Conservation (phyloP, 2,797 vertebrate genomes). For the Parambassis ranga region DNA sequence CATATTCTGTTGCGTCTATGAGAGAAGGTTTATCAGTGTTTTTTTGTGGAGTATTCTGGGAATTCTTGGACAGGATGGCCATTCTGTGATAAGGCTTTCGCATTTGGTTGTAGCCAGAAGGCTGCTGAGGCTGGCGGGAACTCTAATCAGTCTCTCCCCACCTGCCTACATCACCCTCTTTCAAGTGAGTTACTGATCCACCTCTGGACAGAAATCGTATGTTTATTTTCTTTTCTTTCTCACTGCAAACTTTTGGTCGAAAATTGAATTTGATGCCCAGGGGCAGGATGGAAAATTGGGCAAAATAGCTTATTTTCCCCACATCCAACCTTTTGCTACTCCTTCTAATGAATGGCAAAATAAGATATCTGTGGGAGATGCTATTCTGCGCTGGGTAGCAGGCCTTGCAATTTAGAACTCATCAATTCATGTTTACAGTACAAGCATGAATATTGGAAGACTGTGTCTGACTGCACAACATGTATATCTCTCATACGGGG, state of each 20-base stretch:
- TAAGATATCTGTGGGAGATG: conserved; percentile 75
- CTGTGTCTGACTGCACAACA: conserved; percentile 36
- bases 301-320: conserved; percentile 81
- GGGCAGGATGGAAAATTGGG: conserved; percentile 84
- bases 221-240: conserved; percentile 79
- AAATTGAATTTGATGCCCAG: conserved; percentile 89
- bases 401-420: conserved; percentile 59
- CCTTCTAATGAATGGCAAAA: conserved; percentile 79
- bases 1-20: conserved; percentile 9
- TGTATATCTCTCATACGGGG: conserved; percentile 9
- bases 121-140: conserved; percentile 73
- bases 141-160: conserved; percentile 72
- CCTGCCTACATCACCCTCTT: conserved; percentile 58
- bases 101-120: conserved; percentile 75
- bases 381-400: conserved; percentile 29
- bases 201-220: conserved; percentile 78
- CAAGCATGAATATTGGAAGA: conserved; percentile 32
- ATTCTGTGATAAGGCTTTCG: conserved; percentile 70
- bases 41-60: conserved; percentile 47
- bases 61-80: conserved; percentile 58
- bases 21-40: conserved; percentile 57
- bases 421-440: conserved; percentile 68
- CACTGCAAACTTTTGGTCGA: conserved; percentile 74
- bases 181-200: conserved; percentile 81
- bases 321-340: conserved; percentile 74